Base-by-base conservation (phyloP, 2,888 invertebrate genomes). In the Pyrgus malvae region DNA sequence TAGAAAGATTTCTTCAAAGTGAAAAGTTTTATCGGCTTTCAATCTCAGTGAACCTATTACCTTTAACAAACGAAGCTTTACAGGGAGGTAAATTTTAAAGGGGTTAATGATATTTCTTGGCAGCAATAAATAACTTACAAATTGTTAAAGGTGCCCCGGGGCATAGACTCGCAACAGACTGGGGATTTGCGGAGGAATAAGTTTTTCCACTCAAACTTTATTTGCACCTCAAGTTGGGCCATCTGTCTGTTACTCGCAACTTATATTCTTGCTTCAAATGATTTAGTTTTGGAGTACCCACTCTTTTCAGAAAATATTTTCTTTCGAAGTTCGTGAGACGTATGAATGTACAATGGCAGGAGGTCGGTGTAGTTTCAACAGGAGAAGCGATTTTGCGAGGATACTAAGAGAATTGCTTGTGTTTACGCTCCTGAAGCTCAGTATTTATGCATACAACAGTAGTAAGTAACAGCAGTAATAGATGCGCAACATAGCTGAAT, bases 131-230 rank as follows among this genome's bases (percentile, higher is more conserved):
- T 87, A 88, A 87, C 84, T 87, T 83, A 85, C 81, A 83, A 86
- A 88, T 87, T 83, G 86, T 84, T 85, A 78, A 80, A 86, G 81
- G 80, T 82, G 75, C 76, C 85, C 83, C 78, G 72, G 83, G 87
- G 83, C 76, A 78, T 69, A 79, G 78, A 79, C 78, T 74, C 67
- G 66, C 63, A 61, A 68, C 70, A 72, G 74, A 70, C 78, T 74
- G 75, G 69, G 79, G 80, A 79, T 81, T 80, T 78, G 75, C 69
- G 65, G 67, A 60, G 62, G 83, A 81, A 83, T 80, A 86, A 86
- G 78, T 90, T 90, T 89, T 89, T 84, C 83, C 83, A 86, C 87
- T 87, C 83, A 79, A 90, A 87, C 81, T 88, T 89, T 84, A 83
- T 87, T 88, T 81, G 82, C 87, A 87, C 89, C 89, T 88, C 84